phyloP scores from a whole-genome alignment of 1,140 invertebrate species.

The Zaprionus inermis region DNA sequence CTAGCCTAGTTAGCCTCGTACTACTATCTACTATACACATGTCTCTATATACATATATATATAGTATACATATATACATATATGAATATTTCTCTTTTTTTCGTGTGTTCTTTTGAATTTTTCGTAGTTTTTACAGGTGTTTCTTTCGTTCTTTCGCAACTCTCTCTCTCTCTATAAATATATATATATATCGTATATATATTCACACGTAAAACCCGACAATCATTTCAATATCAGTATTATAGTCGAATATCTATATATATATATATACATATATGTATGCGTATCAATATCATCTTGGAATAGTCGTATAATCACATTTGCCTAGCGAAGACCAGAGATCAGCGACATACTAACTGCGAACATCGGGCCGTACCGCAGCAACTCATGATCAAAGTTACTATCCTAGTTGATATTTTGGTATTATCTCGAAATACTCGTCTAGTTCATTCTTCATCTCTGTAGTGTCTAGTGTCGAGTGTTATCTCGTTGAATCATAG shows the following conservation, averaged over 20 bases:
- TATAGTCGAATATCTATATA: slow-evolving; percentile 15
- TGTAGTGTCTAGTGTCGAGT: slow-evolving; percentile 27
- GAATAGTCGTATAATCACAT: slow-evolving; percentile 13
- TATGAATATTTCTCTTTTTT: slow-evolving; percentile 54
- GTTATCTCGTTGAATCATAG: slow-evolving; percentile 24
- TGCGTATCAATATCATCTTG: slow-evolving; percentile 26
- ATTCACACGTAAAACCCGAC: slow-evolving; percentile 25
- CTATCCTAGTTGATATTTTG: slow-evolving; percentile 2
- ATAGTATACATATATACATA: slow-evolving; percentile 4
- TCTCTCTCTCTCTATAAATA: slow-evolving; percentile 6
- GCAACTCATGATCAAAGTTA: neutral
- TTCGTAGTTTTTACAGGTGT: slow-evolving; percentile 80
- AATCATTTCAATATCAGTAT: slow-evolving; percentile 29
- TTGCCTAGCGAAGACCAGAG: neutral
- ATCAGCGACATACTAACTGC: neutral
- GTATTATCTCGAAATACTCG: slow-evolving; percentile 9
- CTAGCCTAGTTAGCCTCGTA: slow-evolving; percentile 21
- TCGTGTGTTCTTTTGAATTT: slow-evolving; percentile 56
- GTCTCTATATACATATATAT: slow-evolving; percentile 20
- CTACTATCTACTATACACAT: slow-evolving; percentile 18
- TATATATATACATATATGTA: slow-evolving; percentile 20
- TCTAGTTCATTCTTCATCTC: slow-evolving; percentile 5
- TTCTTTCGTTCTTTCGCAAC: slow-evolving; percentile 59
- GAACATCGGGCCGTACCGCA: neutral
- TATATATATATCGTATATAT: too few species aligned